phyloP scores from a whole-genome alignment of 2,113 vertebrate genomes.

The Melanocharis versteri region DNA sequence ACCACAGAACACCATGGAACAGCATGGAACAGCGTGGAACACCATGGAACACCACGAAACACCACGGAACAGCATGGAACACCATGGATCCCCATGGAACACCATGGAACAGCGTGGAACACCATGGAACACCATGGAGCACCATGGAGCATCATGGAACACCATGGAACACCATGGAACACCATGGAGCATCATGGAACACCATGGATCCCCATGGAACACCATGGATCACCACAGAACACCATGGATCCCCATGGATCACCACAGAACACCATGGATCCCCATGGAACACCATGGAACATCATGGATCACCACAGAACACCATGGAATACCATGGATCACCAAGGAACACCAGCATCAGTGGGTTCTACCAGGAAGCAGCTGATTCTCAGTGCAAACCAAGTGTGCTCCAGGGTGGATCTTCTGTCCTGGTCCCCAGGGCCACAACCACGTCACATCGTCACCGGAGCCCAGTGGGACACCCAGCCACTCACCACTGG shows the following conservation, averaged over 20 bases:
- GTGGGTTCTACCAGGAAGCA: rapidly evolving
- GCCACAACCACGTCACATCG: background rate
- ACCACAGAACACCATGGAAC: rapidly evolving
- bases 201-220: background rate
- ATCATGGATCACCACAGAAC: rapidly evolving
- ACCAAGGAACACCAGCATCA: background rate
- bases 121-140: rapidly evolving
- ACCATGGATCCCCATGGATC: background rate
- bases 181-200: background rate
- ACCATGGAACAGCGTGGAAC: rapidly evolving
- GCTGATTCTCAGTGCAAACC: background rate
- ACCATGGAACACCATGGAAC: background rate
- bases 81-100: background rate
- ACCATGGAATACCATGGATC: too few species aligned
- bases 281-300: background rate
- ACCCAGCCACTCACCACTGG: background rate
- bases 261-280: rapidly evolving
- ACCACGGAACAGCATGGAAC: background rate
- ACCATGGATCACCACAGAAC: rapidly evolving
- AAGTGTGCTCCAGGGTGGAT: background rate
- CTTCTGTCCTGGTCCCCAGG: background rate
- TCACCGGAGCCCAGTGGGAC: rapidly evolving
- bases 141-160: rapidly evolving
- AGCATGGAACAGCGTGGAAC: rapidly evolving
- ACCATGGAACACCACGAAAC: background rate